A percentile compares a stretch with the other conserved stretches of the same genome.
Evolutionary conservation across 2,888 invertebrate genomes (phyloP).

Genomic region (Clanis bilineata): DNA sequence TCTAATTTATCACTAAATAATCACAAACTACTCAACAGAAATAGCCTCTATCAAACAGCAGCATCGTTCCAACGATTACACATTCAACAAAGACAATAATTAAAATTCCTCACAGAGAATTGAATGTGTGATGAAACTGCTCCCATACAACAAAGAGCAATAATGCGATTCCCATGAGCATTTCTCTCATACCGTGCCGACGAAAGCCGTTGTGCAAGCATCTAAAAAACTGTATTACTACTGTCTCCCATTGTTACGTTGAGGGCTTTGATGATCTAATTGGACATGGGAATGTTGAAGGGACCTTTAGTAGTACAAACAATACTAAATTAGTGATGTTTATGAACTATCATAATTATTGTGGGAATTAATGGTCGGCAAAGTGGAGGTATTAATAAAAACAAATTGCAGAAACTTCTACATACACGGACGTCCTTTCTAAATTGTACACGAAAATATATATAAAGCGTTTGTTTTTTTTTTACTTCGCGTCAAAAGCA

Average conservation of each 20-base stretch:
- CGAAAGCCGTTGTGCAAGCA: conserved; percentile 10
- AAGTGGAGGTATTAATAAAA: too few relatives aligned
- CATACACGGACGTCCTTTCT: too few relatives aligned
- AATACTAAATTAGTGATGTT: too few relatives aligned
- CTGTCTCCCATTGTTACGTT: conserved; percentile 1
- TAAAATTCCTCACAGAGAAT: conserved; percentile 6
- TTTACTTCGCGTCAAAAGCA: too few relatives aligned
- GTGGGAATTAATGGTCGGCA: too few relatives aligned
- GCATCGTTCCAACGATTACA: neutral
- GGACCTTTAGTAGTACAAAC: neutral
- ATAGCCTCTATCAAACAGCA: neutral
- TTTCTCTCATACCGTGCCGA: conserved; percentile 11
- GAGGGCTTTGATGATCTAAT: neutral
- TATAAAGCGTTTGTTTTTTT: too few relatives aligned
- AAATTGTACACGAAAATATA: too few relatives aligned
- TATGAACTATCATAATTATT: too few relatives aligned
- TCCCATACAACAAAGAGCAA: conserved; percentile 12
- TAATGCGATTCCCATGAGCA: conserved; percentile 9
- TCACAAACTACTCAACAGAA: neutral
- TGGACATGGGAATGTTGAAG: neutral
- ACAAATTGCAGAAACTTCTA: too few relatives aligned
- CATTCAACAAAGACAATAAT: neutral
- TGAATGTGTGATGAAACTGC: conserved; percentile 10
- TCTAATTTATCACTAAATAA: neutral
- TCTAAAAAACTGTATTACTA: neutral